Evolutionary conservation across 2,888 invertebrate genomes (phyloP).

Genomic region (Trypoxylon attenuatum): DNA sequence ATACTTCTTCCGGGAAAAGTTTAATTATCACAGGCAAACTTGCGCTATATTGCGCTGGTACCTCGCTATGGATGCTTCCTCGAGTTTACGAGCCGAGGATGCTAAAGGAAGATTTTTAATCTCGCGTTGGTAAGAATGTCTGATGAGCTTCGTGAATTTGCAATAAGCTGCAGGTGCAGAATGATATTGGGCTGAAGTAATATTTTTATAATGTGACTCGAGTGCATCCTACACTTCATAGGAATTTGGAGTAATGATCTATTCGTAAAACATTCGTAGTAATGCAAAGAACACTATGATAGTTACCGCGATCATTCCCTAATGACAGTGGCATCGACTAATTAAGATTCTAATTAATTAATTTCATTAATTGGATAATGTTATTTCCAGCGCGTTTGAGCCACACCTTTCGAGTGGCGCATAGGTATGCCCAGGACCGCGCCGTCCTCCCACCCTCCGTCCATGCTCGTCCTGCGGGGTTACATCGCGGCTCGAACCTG

Average conservation of each 20-base stretch:
- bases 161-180: too few relatives aligned
- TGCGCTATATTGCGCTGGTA: not conserved
- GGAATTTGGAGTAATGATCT: too few relatives aligned
- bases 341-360: slow-evolving; percentile 47
- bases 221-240: too few relatives aligned
- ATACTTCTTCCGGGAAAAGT: not conserved
- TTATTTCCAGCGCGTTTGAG: slow-evolving; percentile 37
- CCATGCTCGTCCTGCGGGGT: slow-evolving; percentile 33
- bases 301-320: not conserved
- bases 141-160: too few relatives aligned
- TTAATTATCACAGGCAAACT: not conserved
- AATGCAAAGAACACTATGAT: not conserved
- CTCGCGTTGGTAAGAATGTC: too few relatives aligned
- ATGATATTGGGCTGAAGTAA: too few relatives aligned
- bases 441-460: slow-evolving; percentile 42
- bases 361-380: slow-evolving; percentile 30
- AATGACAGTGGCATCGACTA: too few relatives aligned
- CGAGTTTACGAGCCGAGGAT: not conserved
- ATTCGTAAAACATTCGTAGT: too few relatives aligned
- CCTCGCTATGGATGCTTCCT: not conserved
- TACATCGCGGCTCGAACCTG: too few relatives aligned
- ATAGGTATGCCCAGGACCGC: slow-evolving; percentile 54
- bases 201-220: too few relatives aligned
- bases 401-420: slow-evolving; percentile 56
- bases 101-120: too few relatives aligned